These are phyloP conservation scores for Pangasius sanitwongsei DNA, from an alignment of 2,797 vertebrate genomes.

Conservation along the genomic window DNA sequence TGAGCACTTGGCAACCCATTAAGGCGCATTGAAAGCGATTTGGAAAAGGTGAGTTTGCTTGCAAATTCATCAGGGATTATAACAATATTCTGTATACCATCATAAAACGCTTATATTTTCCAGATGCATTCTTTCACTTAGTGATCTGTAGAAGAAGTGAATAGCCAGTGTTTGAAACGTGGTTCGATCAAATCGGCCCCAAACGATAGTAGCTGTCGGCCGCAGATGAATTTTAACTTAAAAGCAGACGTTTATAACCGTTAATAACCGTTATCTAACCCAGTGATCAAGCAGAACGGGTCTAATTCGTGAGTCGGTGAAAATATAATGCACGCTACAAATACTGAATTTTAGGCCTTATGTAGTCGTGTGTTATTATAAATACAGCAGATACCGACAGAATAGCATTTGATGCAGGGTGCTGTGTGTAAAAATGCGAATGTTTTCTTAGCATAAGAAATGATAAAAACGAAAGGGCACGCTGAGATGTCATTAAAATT, in stretches of 20 bases:
- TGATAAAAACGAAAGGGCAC: background rate
- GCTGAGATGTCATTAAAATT: constrained; percentile 55
- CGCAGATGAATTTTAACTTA: constrained; percentile 37
- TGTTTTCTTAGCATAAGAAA: background rate
- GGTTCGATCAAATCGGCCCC: constrained; percentile 6
- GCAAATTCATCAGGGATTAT: constrained; percentile 26
- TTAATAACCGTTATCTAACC: constrained; percentile 12
- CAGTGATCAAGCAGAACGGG: background rate
- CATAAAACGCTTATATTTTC: background rate
- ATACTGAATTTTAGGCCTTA: constrained; percentile 19
- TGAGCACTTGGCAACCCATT: constrained; percentile 53
- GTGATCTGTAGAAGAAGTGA: background rate
- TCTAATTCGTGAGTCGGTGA: background rate
- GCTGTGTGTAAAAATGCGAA: background rate
- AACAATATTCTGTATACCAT: background rate
- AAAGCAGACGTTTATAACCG: background rate
- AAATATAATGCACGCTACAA: background rate
- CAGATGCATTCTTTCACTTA: background rate
- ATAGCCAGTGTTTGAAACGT: background rate
- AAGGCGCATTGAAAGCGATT: constrained; percentile 60
- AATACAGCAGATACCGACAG: constrained; percentile 20
- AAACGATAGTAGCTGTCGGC: constrained; percentile 39
- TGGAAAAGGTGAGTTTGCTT: constrained; percentile 60
- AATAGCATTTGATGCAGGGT: background rate
- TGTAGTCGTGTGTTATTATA: constrained; percentile 8